phyloP scores from a whole-genome alignment of 2,113 vertebrate genomes.

The Leucoraja erinaceus region DNA sequence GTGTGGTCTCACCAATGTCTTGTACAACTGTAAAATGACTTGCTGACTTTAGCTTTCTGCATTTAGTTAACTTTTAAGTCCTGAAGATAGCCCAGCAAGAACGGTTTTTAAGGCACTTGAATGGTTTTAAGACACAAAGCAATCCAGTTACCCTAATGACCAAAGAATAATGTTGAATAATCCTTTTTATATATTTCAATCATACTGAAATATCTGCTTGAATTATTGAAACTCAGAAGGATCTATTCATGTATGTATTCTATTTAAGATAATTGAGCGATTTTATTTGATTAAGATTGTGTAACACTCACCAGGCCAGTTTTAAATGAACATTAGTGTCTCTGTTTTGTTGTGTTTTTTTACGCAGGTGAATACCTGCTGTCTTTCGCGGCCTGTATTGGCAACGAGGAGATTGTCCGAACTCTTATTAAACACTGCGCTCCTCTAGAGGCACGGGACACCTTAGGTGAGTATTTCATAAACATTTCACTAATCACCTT shows the following conservation, averaged over 20 bases:
- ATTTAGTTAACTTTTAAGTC: neutral
- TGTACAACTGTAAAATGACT: no score
- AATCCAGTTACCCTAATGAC: no score
- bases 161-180: neutral
- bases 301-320: neutral
- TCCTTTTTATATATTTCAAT: neutral
- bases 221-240: neutral
- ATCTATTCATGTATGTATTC: neutral
- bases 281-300: neutral
- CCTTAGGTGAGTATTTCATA: conserved; percentile 20
- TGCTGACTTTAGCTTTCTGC: neutral
- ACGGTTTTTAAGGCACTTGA: neutral
- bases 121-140: neutral
- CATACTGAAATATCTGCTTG: neutral
- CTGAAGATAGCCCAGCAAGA: neutral
- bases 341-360: neutral
- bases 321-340: neutral
- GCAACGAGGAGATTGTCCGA: conserved; percentile 39
- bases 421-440: conserved; percentile 39
- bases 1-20: no score
- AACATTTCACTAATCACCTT: neutral
- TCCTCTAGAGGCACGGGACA: conserved; percentile 35
- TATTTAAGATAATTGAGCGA: neutral
- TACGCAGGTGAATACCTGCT: conserved; percentile 37
- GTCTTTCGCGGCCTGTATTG: conserved; percentile 41